Base-by-base conservation (phyloP, 2,888 invertebrate genomes). In the Idaea aversata region DNA sequence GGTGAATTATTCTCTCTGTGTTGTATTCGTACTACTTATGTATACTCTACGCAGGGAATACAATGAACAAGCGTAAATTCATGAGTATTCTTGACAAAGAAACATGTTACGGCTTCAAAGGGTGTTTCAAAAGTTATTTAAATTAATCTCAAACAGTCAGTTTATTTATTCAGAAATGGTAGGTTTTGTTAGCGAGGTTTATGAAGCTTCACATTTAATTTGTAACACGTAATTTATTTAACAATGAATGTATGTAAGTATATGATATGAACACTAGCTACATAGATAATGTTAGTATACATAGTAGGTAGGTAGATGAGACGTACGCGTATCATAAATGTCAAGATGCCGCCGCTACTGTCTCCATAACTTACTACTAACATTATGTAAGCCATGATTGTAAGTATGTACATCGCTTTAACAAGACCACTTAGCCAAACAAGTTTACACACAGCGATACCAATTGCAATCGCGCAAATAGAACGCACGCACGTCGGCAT, bases 381-480 rank as follows among this genome's bases (percentile, higher is more conserved):
- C 0, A 10, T 47, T 13, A 38, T n/a, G n/a, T n/a, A n/a, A n/a
- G n/a, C n/a, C n/a, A 6, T 38, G 38, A 10, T 2, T 5, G 38
- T 38, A 13, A 6, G 36, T 61, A 68, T 63, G 64, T 64, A 65
- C 63, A 66, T 68, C 64, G 13, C 10, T 47, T 10, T 38, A 38
- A 68, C 47, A 64, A 64, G 61, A 66, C 60, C 64, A 68, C 64
- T 66, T 61, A 59, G 60, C 15, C 38, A 10, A 7, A 63, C 57
- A 69, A 73, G 73, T 76, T 77, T 75, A 77, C 69, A 78, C 76
- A 77, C 77, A 47, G 10, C 7, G 47, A 6, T 7, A 7, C 47
- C 47, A 47, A 25, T 10, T 47, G 77, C 74, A 79, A 65, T 63
- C 66, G 59, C 64, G 61, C 64, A 63, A 68, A 66, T 62, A 65